phyloP scores from a whole-genome alignment of 2,797 vertebrate species.

The Fistularia commersonii region DNA sequence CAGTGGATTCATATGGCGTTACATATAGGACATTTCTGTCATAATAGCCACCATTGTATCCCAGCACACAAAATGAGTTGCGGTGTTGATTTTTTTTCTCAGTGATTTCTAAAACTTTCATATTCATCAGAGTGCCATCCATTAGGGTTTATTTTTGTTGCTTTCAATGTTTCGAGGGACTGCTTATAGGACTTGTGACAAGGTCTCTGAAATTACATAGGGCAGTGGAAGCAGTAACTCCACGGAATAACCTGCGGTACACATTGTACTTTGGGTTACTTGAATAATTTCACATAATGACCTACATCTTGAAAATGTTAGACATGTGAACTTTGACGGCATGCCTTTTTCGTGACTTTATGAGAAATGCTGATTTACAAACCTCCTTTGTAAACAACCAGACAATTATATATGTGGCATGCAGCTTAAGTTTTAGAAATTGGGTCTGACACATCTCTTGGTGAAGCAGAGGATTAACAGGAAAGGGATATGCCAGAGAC shows the following conservation, averaged over 20 bases:
- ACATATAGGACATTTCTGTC: too few relatives aligned
- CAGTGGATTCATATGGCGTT: too few relatives aligned
- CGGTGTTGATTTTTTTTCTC: too few relatives aligned
- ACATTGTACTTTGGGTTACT: conserved; percentile 4
- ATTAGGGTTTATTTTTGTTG: conserved; percentile 21
- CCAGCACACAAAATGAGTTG: too few relatives aligned
- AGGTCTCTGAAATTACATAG: conserved; percentile 6
- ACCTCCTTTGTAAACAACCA: conserved; percentile 16
- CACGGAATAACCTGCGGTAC: not conserved
- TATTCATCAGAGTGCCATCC: conserved; percentile 21
- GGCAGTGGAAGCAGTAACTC: not conserved
- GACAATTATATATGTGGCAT: conserved; percentile 9
- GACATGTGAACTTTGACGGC: too few relatives aligned
- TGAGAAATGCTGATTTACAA: too few relatives aligned
- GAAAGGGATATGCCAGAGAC: conserved; percentile 13
- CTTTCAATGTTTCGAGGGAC: too few relatives aligned
- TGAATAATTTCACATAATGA: too few relatives aligned
- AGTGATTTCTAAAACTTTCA: too few relatives aligned
- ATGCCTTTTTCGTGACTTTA: too few relatives aligned
- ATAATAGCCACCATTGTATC: too few relatives aligned
- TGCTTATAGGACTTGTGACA: conserved; percentile 13
- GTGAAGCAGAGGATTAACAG: conserved; percentile 2
- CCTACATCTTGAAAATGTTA: too few relatives aligned
- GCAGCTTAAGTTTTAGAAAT: conserved; percentile 2
- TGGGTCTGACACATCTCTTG: not conserved